Evolutionary conservation across 2,113 vertebrate genomes (phyloP).

Genomic region (Guaruba guarouba): DNA sequence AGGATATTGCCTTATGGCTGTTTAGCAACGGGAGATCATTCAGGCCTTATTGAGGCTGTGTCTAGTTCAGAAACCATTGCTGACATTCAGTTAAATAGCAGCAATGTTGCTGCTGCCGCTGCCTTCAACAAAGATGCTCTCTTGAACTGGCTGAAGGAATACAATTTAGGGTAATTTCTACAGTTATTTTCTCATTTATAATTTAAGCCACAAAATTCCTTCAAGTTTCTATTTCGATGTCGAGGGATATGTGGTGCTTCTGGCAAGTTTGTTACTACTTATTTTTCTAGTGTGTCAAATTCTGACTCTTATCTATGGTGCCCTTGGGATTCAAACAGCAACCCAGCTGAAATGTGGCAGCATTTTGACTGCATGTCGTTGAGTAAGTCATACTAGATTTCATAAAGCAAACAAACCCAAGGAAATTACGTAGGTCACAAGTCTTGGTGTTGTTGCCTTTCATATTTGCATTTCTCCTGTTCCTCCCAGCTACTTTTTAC

Average conservation of each 20-base stretch:
- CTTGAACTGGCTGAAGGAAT: conserved; percentile 98
- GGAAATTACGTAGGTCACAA: background rate
- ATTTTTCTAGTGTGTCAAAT: background rate
- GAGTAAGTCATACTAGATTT: background rate
- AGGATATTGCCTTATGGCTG: conserved; percentile 96
- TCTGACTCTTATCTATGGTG: background rate
- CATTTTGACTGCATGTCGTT: background rate
- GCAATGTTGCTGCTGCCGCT: conserved; percentile 93
- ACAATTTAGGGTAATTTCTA: conserved; percentile 87
- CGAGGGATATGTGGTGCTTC: background rate
- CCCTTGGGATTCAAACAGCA: background rate
- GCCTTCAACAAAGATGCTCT: conserved; percentile 99
- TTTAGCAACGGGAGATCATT: conserved; percentile 92
- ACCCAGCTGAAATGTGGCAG: background rate
- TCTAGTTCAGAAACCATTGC: conserved; percentile 95
- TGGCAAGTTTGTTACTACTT: background rate
- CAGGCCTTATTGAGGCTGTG: conserved; percentile 96
- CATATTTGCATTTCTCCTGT: background rate
- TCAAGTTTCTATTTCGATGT: background rate
- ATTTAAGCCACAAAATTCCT: background rate
- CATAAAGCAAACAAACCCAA: background rate
- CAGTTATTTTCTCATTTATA: background rate
- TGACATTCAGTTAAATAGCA: conserved; percentile 97
- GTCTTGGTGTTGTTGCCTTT: background rate
- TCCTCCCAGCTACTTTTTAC: background rate